Evolutionary conservation across 2,113 vertebrate species (phyloP).

Genomic region (Chaenocephalus aceratus): DNA sequence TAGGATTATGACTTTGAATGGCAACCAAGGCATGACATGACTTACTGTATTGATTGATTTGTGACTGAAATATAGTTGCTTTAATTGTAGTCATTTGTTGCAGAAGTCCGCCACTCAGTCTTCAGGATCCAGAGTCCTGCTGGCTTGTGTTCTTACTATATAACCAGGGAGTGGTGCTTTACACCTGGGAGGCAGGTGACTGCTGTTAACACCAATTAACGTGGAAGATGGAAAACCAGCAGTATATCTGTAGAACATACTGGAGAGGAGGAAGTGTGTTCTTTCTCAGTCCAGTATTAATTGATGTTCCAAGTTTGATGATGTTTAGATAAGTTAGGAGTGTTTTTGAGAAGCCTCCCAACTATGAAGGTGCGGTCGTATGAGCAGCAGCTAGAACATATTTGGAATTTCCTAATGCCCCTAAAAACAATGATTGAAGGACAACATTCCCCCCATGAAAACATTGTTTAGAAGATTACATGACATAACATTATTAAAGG

Average conservation of each 20-base stretch:
- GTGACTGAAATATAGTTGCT: too few species aligned
- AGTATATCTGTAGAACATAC: neutral
- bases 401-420: too few species aligned
- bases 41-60: neutral
- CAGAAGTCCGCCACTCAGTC: neutral
- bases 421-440: too few species aligned
- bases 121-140: constrained; percentile 14
- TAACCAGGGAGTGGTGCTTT: constrained; percentile 33
- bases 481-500: neutral
- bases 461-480: neutral
- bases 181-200: constrained; percentile 32
- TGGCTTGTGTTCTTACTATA: constrained; percentile 34
- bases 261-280: neutral
- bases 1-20: neutral
- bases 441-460: too few species aligned
- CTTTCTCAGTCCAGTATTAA: neutral
- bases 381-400: too few species aligned
- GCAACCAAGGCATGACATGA: neutral
- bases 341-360: too few species aligned
- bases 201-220: constrained; percentile 49
- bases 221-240: neutral
- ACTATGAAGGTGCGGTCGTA: too few species aligned
- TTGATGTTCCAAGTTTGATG: neutral
- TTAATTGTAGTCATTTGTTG: neutral
- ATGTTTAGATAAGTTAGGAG: neutral